Evolutionary conservation across 2,888 invertebrate species (phyloP).

Genomic region (Strigamia crassipes): DNA sequence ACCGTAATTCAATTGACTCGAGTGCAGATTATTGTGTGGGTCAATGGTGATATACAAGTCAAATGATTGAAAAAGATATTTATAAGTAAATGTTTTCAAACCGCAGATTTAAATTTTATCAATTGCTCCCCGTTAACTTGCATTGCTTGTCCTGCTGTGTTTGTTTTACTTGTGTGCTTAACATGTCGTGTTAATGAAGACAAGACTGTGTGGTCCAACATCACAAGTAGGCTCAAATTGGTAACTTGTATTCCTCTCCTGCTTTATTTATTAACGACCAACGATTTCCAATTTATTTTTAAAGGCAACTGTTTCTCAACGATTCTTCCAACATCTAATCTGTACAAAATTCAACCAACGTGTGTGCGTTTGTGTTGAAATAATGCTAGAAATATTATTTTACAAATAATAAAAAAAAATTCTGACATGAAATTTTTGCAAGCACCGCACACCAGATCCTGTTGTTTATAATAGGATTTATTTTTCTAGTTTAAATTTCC

Average conservation of each 20-base stretch:
- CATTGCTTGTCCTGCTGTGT: background rate
- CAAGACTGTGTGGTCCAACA: slow-evolving; percentile 29
- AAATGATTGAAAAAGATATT: too few species aligned
- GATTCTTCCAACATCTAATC: background rate
- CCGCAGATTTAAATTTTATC: background rate
- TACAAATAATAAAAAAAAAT: background rate
- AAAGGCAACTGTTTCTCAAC: background rate
- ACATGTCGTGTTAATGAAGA: slow-evolving; percentile 8
- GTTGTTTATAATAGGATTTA: slow-evolving; percentile 33
- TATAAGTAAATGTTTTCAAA: background rate
- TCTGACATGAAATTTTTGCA: background rate
- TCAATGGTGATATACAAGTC: too few species aligned
- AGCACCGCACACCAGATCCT: background rate
- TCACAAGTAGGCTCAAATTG: slow-evolving; percentile 6
- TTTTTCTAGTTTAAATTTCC: slow-evolving; percentile 15
- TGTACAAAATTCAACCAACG: too few species aligned
- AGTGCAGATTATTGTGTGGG: too few species aligned
- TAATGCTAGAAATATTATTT: too few species aligned
- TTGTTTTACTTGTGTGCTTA: slow-evolving; percentile 24
- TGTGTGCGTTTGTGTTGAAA: too few species aligned
- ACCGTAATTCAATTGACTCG: too few species aligned
- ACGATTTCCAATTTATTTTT: slow-evolving; percentile 22
- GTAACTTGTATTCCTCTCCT: slow-evolving; percentile 8
- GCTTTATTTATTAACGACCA: background rate
- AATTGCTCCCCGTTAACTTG: slow-evolving; percentile 2